phyloP scores from a whole-genome alignment of 2,888 invertebrate species.

The Thelaira solivaga region DNA sequence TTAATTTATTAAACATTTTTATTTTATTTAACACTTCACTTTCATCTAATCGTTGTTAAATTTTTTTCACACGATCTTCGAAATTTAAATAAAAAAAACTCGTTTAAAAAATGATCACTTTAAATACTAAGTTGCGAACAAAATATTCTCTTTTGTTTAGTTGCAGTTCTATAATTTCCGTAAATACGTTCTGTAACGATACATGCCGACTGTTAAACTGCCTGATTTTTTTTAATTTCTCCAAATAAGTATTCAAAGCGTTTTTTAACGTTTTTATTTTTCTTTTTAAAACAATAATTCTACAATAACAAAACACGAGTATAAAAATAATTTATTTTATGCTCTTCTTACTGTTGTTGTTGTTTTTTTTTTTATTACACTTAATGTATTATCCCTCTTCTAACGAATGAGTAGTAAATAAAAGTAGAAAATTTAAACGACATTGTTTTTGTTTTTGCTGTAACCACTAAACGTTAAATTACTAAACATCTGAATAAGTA shows the following conservation, averaged over 20 bases:
- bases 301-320: not conserved
- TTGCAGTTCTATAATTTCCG: slow-evolving; percentile 37
- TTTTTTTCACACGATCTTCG: slow-evolving; percentile 23
- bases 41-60: slow-evolving; percentile 12
- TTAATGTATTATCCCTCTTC: slow-evolving; percentile 23
- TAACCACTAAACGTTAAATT: slow-evolving; percentile 8
- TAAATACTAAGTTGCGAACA: not conserved
- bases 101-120: slow-evolving; percentile 21
- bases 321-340: slow-evolving; percentile 22
- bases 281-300: not conserved
- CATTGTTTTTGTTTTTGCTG: too few species aligned
- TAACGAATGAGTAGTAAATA: slow-evolving; percentile 1
- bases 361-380: slow-evolving; percentile 20
- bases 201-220: slow-evolving; percentile 59
- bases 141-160: slow-evolving; percentile 12
- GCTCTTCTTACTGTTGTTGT: not conserved
- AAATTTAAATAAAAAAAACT: not conserved
- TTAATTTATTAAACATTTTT: not conserved
- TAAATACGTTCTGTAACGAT: slow-evolving; percentile 29
- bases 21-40: slow-evolving; percentile 55
- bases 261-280: slow-evolving; percentile 19
- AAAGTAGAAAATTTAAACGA: not conserved
- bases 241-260: slow-evolving; percentile 54
- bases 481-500: slow-evolving; percentile 22
- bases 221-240: slow-evolving; percentile 58